A percentile compares a stretch with the other conserved stretches of the same genome.
phyloP scores from a whole-genome alignment of 1,140 invertebrate species.

The Lerema accius region DNA sequence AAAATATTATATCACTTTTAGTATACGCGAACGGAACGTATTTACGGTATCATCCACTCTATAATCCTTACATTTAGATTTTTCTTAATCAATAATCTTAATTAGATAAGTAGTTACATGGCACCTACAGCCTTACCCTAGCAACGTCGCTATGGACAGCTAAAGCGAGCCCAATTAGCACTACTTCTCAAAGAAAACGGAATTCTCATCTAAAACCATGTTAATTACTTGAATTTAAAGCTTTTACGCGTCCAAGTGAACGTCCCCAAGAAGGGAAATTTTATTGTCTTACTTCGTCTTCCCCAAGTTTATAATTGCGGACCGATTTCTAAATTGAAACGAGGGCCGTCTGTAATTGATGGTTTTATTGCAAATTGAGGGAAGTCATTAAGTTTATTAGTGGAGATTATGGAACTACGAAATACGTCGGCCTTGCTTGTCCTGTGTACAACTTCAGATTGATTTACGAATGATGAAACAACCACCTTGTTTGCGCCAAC shows the following conservation, averaged over 20 bases:
- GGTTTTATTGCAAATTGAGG: constrained; percentile 16
- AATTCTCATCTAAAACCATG: neutral
- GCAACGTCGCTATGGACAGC: too few relatives aligned
- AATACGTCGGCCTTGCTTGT: neutral
- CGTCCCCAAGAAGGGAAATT: neutral
- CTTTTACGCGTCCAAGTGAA: neutral
- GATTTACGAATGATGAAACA: too few relatives aligned
- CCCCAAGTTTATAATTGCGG: constrained; percentile 2
- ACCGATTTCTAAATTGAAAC: constrained; percentile 4
- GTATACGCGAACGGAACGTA: too few relatives aligned
- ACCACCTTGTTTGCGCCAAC: too few relatives aligned
- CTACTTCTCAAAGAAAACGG: neutral
- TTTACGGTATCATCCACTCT: too few relatives aligned
- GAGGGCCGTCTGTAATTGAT: constrained; percentile 9
- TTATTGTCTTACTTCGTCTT: constrained; percentile 6
- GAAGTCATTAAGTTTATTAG: constrained; percentile 4
- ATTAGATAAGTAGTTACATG: too few relatives aligned
- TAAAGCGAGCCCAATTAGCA: neutral
- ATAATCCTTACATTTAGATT: too few relatives aligned
- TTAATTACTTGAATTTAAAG: constrained; percentile 3
- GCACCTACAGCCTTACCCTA: too few relatives aligned
- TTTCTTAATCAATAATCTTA: too few relatives aligned
- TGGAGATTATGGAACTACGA: neutral
- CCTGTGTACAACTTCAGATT: too few relatives aligned
- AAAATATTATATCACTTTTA: too few relatives aligned